These are phyloP conservation scores for Vesta saturnalis DNA, from an alignment of 2,888 invertebrate genomes.

Conservation along the genomic window DNA sequence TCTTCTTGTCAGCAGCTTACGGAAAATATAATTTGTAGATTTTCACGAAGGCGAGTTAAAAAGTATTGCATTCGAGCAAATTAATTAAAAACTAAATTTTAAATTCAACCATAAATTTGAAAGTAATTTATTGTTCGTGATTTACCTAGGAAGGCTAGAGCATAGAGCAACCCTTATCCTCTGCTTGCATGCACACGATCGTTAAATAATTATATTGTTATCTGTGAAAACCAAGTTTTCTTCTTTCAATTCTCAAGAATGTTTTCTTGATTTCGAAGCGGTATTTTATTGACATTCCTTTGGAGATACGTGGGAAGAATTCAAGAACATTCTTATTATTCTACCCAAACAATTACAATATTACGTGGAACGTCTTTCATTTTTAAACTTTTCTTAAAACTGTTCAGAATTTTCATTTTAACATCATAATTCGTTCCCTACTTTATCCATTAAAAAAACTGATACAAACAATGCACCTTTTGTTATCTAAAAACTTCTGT, in stretches of 20 bases:
- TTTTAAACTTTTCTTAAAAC: conserved; percentile 35
- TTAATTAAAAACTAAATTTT: conserved; percentile 57
- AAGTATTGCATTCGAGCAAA: conserved; percentile 51
- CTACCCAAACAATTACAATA: conserved; percentile 45
- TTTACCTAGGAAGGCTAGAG: conserved; percentile 47
- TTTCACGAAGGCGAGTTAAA: conserved; percentile 47
- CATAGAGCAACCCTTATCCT: conserved; percentile 19
- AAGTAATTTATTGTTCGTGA: conserved; percentile 54
- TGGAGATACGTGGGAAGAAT: conserved; percentile 44
- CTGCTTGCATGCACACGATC: conserved; percentile 26
- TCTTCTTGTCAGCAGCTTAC: conserved; percentile 45
- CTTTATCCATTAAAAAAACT: conserved; percentile 36
- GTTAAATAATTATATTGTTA: conserved; percentile 44
- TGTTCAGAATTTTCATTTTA: conserved; percentile 25
- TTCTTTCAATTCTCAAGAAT: conserved; percentile 43
- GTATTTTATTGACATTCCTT: conserved; percentile 50
- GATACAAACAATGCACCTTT: conserved; percentile 34
- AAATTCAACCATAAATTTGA: conserved; percentile 53
- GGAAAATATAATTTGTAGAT: conserved; percentile 52
- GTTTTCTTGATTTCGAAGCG: conserved; percentile 46
- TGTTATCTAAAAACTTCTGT: conserved; percentile 28
- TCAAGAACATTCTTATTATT: conserved; percentile 46
- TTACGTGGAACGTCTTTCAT: conserved; percentile 37
- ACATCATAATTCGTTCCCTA: conserved; percentile 27
- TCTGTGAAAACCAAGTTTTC: conserved; percentile 40